Evolutionary conservation across 2,888 invertebrate genomes (phyloP), one percentile per base, ranked within the genome.

Genomic region (Biston betularia): DNA sequence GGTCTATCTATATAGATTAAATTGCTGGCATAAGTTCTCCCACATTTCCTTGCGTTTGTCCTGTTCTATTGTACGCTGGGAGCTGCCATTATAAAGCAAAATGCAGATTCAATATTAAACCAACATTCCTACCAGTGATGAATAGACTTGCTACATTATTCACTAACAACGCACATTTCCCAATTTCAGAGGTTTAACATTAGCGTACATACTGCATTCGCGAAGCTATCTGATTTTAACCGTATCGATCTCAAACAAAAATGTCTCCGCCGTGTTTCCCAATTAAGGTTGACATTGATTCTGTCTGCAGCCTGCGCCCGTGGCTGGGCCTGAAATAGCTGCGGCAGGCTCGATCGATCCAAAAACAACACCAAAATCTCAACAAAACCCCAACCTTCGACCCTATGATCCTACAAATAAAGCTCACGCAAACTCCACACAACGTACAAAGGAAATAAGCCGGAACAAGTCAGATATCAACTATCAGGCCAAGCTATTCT

Each of bases 221-320:
- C 15, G 33, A 49, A 53, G 52, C 52, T n/a, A 46, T 42, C 76
- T 69, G 59, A 64, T 73, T 77, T 78, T 75, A 73, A 65, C 24
- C 52, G 68, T 81, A 86, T 88, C 75, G 85, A 87, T 85, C 83
- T 72, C 70, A 71, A 75, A 81, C 83, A 86, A 88, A 89, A 90
- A 85, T 88, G 82, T 83, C 85, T 79, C 84, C 76, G 72, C 70
- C 81, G 83, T 82, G 82, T 79, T 78, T 75, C 82, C 86, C 88
- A 90, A 90, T 91, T 89, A 90, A 79, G 79, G 79, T 65, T 87
- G 89, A 89, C 91, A 89, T 85, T 89, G 90, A 89, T 89, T 85
- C 83, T 81, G 89, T 87, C 89, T 89, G 86, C 87, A 82, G 77
- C 71, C 78, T 66, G 63, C 72, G 73, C 73, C 70, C 75, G 75